Conservation (phyloP, 2,797 vertebrate species). For the Peromyscus aztecus region DNA sequence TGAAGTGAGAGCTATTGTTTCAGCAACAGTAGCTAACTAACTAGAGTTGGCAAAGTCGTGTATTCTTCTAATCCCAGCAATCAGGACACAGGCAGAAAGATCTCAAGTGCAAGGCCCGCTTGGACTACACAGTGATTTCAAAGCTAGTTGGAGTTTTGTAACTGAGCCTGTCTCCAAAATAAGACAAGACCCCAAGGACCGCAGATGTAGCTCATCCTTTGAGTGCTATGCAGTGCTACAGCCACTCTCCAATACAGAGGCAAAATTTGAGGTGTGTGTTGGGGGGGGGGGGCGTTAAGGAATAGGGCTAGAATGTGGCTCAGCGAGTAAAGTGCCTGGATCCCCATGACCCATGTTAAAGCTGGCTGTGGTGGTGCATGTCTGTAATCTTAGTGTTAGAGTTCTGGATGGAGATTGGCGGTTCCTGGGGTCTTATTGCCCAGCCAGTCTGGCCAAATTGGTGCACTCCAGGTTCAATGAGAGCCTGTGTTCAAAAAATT, state of each 20-base stretch:
- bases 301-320: not conserved
- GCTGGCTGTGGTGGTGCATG: not conserved
- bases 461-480: not conserved
- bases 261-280: no score
- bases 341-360: not conserved
- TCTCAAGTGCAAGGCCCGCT: not conserved
- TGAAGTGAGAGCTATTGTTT: not conserved
- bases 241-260: not conserved
- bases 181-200: not conserved
- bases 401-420: not conserved
- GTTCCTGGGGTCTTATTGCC: not conserved
- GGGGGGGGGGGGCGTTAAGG: not conserved
- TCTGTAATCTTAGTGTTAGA: not conserved
- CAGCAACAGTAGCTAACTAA: not conserved
- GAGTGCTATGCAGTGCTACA: not conserved
- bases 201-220: not conserved
- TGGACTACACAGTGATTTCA: not conserved
- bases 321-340: not conserved
- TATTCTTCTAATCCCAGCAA: not conserved
- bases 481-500: not conserved
- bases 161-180: not conserved
- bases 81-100: not conserved
- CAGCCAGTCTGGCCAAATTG: not conserved
- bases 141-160: not conserved
- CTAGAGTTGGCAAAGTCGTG: not conserved